Evolutionary conservation across 2,797 vertebrate species (phyloP), one percentile per base, ranked within the genome.

Genomic region (Crenuchus spilurus): DNA sequence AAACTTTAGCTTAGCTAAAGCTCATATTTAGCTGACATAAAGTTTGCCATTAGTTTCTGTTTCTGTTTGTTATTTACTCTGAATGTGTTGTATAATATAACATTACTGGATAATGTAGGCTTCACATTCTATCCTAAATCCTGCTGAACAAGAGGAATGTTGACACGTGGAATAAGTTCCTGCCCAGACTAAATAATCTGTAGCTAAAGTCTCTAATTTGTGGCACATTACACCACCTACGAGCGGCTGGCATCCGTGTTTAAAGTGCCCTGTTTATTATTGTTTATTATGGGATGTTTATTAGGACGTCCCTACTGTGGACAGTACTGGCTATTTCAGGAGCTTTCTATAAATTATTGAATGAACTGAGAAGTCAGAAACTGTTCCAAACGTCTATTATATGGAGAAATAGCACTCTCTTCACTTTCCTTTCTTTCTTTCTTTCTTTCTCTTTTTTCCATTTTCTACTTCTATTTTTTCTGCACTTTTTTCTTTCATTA

Each of bases 161-260:
- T 31, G 24, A 44, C 41, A 42, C 35, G 48, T 10, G 26, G 54
- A 18, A 14, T 24, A 6, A 31, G 28, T 51, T 51, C 28, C 30
- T 68, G 28, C 13, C 30, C 41, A 75, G 64, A 52, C 44, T 52
- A 52, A 61, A 69, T 60, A 49, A 61, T n/a, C 37, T 55, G 46
- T 35, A 35, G 37, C 26, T 28, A 3, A 37, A 57, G 74, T 64
- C 74, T 76, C 16, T 76, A 44, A 64, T 76, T 70, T 70, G 66
- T 39, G 58, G 67, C n/a, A 14, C 20, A 14, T 52, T 44, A 5
- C 31, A 51, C 31, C 54, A 7, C 54, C 11, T 39, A 16, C 37
- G 41, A 41, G 54, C 24, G 18, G 22, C 31, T 33, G 73, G 28
- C 1, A 10, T 11, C 35, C 26, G 57, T 28, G 26, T 52, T 68